These are phyloP conservation scores for Argyresthia goedartella DNA, from an alignment of 2,888 invertebrate species.

Conservation along the genomic window DNA sequence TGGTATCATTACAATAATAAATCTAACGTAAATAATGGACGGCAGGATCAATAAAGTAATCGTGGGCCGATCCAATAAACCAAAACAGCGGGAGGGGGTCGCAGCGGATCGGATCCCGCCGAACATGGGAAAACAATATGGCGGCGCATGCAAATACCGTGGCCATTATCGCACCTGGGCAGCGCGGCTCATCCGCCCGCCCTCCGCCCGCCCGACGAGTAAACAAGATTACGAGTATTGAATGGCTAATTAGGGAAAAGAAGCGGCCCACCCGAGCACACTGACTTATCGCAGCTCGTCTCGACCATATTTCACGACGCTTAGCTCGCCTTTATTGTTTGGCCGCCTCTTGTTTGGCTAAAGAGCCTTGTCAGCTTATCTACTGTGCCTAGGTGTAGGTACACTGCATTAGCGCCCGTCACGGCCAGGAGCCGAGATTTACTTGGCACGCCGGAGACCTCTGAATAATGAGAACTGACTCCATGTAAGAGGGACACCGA, in stretches of 20 bases:
- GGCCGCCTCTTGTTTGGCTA: conserved; percentile 60
- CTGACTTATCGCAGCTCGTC: conserved; percentile 62
- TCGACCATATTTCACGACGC: conserved; percentile 62
- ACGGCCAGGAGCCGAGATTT: conserved; percentile 40
- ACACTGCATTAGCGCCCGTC: conserved; percentile 58
- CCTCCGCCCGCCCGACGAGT: conserved; percentile 43
- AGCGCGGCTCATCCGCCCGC: conserved; percentile 33
- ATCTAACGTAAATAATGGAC: conserved; percentile 68
- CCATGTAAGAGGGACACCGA: background rate
- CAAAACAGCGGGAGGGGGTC: conserved; percentile 55
- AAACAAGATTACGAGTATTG: conserved; percentile 71
- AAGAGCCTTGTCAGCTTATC: conserved; percentile 64
- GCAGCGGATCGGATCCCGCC: conserved; percentile 47
- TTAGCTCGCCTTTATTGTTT: conserved; percentile 62
- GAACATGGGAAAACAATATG: conserved; percentile 67
- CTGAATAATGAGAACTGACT: conserved; percentile 22
- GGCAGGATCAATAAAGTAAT: conserved; percentile 69
- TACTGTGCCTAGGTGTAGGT: conserved; percentile 52
- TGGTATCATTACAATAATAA: conserved; percentile 60
- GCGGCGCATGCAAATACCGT: conserved; percentile 68
- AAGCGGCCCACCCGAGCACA: conserved; percentile 45
- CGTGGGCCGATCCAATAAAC: conserved; percentile 69
- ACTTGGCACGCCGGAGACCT: conserved; percentile 34
- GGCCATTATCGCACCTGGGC: conserved; percentile 71
- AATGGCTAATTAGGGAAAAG: conserved; percentile 70